Evolutionary conservation across 2,888 invertebrate genomes (phyloP), one percentile per base, ranked within the genome.

Genomic region (Muscina levida): DNA sequence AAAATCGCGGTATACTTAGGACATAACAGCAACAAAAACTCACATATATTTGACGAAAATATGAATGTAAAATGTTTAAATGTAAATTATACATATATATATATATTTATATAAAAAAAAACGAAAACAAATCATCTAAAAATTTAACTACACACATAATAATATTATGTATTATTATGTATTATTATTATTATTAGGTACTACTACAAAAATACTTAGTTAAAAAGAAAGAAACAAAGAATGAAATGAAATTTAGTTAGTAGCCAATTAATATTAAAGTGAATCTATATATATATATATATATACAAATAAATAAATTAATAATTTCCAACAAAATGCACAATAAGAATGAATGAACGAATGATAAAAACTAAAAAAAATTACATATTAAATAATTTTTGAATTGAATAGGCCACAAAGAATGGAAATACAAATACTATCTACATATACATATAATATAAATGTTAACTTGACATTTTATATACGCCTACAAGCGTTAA

Each of bases 241-340:
- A 39, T 8, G 11, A 85, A 84, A 76, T 76, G n/a, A n/a, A n/a
- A n/a, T 65, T 87, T 87, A 87, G 88, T 85, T 88, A 88, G 88
- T 87, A 88, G 87, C 86, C 82, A 87, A 87, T 87, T 86, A 86
- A 85, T 84, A 83, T 66, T 75, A 77, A 79, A 79, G 70, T 31
- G 51, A 65, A 80, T 44, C 51, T 65, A 44, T 76, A 37, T 56
- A 57, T 72, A 46, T 59, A 26, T 3, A 72, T 48, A 57, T 51
- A 19, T n/a, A n/a, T 56, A 57, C 72, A 46, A 67, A 26, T 3
- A 72, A 57, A 57, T 51, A 19, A 19, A n/a, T n/a, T n/a, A n/a
- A n/a, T n/a, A n/a, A 56, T 53, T 48, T 39, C 71, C 72, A 66
- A 66, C 44, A 53, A 56, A 26, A 56, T 42, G 42, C n/a, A 46